phyloP scores from a whole-genome alignment of 2,888 invertebrate species.

The Leptinotarsa juncta region DNA sequence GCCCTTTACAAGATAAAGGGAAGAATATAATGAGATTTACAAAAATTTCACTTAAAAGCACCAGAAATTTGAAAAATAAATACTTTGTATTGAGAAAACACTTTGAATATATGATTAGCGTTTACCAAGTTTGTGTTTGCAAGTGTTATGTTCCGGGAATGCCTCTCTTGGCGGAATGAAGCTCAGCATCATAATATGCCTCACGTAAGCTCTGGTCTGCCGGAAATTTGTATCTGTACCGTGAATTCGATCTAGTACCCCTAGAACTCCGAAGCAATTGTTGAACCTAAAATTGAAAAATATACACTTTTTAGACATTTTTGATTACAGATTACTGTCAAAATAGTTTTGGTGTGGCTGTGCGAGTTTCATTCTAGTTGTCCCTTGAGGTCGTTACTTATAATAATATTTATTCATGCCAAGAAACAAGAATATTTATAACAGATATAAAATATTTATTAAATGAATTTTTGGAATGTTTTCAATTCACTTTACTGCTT shows the following conservation, averaged over 20 bases:
- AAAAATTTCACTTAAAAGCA: too few species aligned
- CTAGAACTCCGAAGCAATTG: conserved; percentile 85
- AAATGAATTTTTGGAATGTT: too few species aligned
- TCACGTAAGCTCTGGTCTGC: conserved; percentile 75
- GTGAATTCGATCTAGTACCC: conserved; percentile 83
- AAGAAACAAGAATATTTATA: too few species aligned
- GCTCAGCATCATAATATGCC: conserved; percentile 80
- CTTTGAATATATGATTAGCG: conserved; percentile 41
- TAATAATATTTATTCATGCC: neutral
- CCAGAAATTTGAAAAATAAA: too few species aligned
- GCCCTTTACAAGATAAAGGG: too few species aligned
- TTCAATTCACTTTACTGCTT: too few species aligned
- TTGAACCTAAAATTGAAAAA: conserved; percentile 73
- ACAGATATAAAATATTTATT: too few species aligned
- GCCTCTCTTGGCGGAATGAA: conserved; percentile 75
- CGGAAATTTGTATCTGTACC: conserved; percentile 85
- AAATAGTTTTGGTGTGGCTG: neutral
- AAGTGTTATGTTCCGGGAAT: conserved; percentile 72
- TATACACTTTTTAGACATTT: neutral
- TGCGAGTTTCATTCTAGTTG: too few species aligned
- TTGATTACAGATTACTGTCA: too few species aligned
- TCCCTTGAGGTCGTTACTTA: neutral
- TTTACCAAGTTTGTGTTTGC: conserved; percentile 62
- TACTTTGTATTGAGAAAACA: neutral
- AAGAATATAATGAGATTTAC: too few species aligned